A percentile compares a stretch with the other conserved stretches of the same genome.
Evolutionary conservation across 2,113 vertebrate genomes (phyloP).

Genomic region (Etheostoma cragini): DNA sequence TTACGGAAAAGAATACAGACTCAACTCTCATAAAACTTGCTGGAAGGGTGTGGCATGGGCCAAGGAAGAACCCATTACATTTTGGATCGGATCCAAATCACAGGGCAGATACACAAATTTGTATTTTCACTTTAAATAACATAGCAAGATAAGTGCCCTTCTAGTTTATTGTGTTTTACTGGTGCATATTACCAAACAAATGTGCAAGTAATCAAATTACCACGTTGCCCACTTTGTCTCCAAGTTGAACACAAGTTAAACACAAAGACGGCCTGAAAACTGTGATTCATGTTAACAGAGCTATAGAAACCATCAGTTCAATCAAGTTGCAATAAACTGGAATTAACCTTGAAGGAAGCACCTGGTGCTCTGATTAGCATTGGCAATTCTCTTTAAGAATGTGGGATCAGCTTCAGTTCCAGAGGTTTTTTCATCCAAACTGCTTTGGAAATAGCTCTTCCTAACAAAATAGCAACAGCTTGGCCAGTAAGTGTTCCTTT

Average conservation of each 20-base stretch:
- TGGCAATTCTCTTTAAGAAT: background rate
- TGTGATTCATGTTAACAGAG: background rate
- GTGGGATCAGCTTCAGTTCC: constrained; percentile 5
- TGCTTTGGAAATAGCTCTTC: background rate
- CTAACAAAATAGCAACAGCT: constrained; percentile 18
- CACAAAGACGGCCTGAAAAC: background rate
- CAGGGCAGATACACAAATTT: too few relatives aligned
- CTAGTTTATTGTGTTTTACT: too few relatives aligned
- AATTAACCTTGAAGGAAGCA: background rate
- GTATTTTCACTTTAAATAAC: too few relatives aligned
- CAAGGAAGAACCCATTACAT: too few relatives aligned
- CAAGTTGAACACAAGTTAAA: constrained; percentile 4
- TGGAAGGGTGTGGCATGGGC: too few relatives aligned
- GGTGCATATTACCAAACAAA: too few relatives aligned
- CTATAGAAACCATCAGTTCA: background rate
- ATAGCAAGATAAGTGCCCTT: too few relatives aligned
- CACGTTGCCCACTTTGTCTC: too few relatives aligned
- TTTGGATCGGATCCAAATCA: too few relatives aligned
- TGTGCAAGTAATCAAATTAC: too few relatives aligned
- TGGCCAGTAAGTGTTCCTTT: background rate
- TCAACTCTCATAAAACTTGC: too few relatives aligned
- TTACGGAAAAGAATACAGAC: too few relatives aligned
- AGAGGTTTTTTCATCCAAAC: background rate
- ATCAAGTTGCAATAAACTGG: background rate
- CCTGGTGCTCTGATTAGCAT: background rate